Evolutionary conservation across 2,797 vertebrate genomes (phyloP).

Genomic region (Salmo trutta): DNA sequence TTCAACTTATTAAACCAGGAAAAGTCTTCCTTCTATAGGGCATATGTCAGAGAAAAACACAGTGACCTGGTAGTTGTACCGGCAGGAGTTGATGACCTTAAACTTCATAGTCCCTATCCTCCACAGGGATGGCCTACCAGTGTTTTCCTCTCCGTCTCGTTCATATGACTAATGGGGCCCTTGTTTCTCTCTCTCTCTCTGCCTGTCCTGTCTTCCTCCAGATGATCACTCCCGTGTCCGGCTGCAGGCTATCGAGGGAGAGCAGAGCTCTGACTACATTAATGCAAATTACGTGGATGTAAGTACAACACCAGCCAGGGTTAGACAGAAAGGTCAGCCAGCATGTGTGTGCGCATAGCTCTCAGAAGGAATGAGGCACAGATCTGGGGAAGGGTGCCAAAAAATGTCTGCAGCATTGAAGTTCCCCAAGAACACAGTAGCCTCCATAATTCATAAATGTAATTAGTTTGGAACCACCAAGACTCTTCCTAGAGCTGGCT

Average conservation of each 20-base stretch:
- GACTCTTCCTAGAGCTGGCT: too few relatives aligned
- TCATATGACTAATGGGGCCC: conserved; percentile 3
- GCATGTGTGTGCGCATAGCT: conserved; percentile 16
- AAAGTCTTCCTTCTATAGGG: too few relatives aligned
- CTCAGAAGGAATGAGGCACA: background rate
- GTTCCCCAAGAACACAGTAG: too few relatives aligned
- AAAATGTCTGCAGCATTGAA: too few relatives aligned
- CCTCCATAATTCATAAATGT: too few relatives aligned
- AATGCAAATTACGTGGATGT: conserved; percentile 99
- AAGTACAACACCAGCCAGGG: conserved; percentile 74
- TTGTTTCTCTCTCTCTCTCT: conserved; percentile 43
- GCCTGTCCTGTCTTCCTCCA: conserved; percentile 76
- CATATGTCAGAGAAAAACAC: background rate
- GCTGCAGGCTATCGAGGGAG: conserved; percentile 92
- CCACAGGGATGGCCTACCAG: background rate
- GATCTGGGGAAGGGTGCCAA: too few relatives aligned
- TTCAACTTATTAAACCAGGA: background rate
- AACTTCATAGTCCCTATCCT: background rate
- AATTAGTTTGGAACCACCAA: too few relatives aligned
- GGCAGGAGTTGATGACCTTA: background rate
- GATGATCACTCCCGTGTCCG: conserved; percentile 99
- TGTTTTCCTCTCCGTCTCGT: conserved; percentile 1
- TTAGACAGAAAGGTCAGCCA: conserved; percentile 72
- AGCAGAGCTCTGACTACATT: conserved; percentile 98
- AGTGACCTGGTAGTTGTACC: background rate